phyloP scores from a whole-genome alignment of 64 coral and sea anemone genomes.

The Dendronephthya gigantea region DNA sequence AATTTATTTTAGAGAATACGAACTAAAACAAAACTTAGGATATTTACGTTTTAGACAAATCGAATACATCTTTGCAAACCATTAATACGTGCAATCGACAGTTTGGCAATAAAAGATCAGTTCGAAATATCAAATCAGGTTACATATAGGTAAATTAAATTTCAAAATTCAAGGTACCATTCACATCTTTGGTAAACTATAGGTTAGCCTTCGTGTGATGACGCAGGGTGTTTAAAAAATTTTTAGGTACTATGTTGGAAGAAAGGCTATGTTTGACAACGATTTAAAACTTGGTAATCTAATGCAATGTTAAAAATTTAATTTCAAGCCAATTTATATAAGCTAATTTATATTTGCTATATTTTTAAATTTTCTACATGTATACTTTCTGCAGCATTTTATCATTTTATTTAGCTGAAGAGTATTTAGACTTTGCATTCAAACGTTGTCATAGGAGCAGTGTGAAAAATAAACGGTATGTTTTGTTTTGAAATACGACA shows the following conservation, averaged over 20 bases:
- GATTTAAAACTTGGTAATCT: conserved; percentile 86
- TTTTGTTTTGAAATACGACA: no score
- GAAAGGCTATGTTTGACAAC: conserved; percentile 97
- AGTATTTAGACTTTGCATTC: conserved; percentile 66
- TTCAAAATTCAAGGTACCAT: no score
- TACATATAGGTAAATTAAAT: conserved; percentile 60
- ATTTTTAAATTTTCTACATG: background rate
- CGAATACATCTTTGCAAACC: conserved; percentile 93
- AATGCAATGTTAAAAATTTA: background rate
- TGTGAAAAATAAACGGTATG: conserved; percentile 57
- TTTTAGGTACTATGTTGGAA: conserved; percentile 89
- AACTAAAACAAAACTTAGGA: no score
- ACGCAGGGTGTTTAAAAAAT: no score
- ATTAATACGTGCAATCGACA: conserved; percentile 90
- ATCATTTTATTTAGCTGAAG: conserved; percentile 31
- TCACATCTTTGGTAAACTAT: no score
- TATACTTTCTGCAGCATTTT: background rate
- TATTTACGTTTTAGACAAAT: conserved; percentile 65
- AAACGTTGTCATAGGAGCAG: conserved; percentile 38
- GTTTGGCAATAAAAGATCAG: conserved; percentile 91
- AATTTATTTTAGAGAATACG: no score
- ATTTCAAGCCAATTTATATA: background rate
- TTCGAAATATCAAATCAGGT: conserved; percentile 86
- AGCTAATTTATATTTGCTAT: no score
- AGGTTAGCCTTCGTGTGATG: no score